Conservation (phyloP, 2,888 invertebrate species). For the Drosophila gaucha region DNA sequence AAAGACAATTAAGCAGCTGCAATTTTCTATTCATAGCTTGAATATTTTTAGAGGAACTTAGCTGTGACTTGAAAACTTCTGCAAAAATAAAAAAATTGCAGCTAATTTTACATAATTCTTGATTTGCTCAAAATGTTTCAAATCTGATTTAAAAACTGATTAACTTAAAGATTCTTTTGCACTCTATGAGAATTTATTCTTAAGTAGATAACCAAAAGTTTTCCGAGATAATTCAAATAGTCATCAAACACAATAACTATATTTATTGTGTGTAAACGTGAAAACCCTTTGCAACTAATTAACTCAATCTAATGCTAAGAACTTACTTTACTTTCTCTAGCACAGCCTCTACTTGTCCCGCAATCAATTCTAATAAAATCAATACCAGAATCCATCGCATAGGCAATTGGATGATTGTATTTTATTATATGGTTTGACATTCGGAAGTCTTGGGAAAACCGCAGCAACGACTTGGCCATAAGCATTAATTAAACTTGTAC, state of each 20-base stretch:
- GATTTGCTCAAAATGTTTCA: too few relatives aligned
- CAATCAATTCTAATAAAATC: not conserved
- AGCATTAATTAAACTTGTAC: conserved; percentile 63
- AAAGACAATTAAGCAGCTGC: not conserved
- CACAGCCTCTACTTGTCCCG: not conserved
- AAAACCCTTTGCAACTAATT: not conserved
- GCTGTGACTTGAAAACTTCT: too few relatives aligned
- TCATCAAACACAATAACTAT: too few relatives aligned
- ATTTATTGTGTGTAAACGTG: too few relatives aligned
- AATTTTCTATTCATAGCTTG: not conserved
- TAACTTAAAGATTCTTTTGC: too few relatives aligned
- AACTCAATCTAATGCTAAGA: not conserved
- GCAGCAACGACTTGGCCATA: conserved; percentile 31
- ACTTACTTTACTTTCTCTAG: not conserved
- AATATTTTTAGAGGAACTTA: not conserved
- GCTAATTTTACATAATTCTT: too few relatives aligned
- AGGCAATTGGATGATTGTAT: conserved; percentile 9
- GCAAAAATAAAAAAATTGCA: too few relatives aligned
- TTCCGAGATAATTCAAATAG: too few relatives aligned
- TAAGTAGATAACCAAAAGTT: too few relatives aligned
- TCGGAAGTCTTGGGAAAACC: not conserved
- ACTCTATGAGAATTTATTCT: too few relatives aligned
- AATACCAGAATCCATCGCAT: not conserved
- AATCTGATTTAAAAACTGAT: too few relatives aligned
- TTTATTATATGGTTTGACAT: conserved; percentile 5